phyloP scores from a whole-genome alignment of 2,888 invertebrate genomes.

The Lithophane ornitopus region DNA sequence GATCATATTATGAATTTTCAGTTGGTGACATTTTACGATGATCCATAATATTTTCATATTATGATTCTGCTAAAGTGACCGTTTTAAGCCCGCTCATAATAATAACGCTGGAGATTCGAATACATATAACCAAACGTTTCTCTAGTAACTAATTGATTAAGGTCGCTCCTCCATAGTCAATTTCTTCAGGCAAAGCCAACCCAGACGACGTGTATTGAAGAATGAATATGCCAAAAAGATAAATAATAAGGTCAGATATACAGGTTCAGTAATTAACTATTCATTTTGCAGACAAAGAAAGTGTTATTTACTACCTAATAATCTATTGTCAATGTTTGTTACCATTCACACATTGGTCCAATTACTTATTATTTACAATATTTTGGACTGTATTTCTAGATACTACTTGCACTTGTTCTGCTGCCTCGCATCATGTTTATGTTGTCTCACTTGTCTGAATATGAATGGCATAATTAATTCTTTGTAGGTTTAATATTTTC shows the following conservation, averaged over 20 bases:
- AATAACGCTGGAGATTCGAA: background rate
- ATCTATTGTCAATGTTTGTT: conserved; percentile 70
- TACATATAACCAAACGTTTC: background rate
- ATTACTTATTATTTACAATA: conserved; percentile 52
- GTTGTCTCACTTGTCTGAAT: background rate
- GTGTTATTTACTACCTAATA: conserved; percentile 54
- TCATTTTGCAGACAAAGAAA: conserved; percentile 64
- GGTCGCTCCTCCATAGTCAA: background rate
- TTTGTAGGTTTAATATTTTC: background rate
- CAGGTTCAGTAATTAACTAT: conserved; percentile 45
- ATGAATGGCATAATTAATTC: background rate
- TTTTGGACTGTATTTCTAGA: conserved; percentile 16
- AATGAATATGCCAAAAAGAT: conserved; percentile 47
- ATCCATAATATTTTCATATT: too few relatives aligned
- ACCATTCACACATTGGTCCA: conserved; percentile 66
- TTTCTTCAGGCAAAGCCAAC: background rate
- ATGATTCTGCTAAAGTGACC: too few relatives aligned
- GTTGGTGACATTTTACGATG: too few relatives aligned
- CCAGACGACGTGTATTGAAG: background rate
- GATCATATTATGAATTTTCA: too few relatives aligned
- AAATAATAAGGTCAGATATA: conserved; percentile 27
- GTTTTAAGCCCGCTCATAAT: too few relatives aligned
- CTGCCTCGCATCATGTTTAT: background rate
- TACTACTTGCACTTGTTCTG: conserved; percentile 10
- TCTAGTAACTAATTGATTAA: background rate